A percentile compares a stretch with the other conserved stretches of the same genome.
Conservation (phyloP, 2,888 invertebrate genomes). For the Parnassius smintheus region DNA sequence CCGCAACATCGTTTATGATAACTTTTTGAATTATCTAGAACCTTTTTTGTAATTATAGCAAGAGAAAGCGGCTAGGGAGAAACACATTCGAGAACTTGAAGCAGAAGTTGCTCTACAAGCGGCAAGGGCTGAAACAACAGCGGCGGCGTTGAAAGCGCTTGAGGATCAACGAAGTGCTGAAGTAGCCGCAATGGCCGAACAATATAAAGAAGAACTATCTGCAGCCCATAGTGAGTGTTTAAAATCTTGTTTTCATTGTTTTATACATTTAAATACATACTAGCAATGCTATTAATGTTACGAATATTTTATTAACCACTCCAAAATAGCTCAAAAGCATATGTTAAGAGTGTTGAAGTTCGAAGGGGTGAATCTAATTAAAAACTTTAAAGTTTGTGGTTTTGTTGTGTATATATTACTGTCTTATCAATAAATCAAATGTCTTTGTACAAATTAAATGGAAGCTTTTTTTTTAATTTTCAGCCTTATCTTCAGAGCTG, state of each 20-base stretch:
- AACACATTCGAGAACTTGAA: conserved; percentile 74
- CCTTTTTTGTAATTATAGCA: conserved; percentile 39
- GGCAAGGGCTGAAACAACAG: conserved; percentile 64
- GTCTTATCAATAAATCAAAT: neutral
- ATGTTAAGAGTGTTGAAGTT: too few species aligned
- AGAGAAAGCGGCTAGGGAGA: conserved; percentile 69
- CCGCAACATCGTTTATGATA: too few species aligned
- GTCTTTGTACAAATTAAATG: neutral
- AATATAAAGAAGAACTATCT: conserved; percentile 68
- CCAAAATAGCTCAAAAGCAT: too few species aligned
- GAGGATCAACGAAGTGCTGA: conserved; percentile 65
- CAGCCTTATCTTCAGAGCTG: conserved; percentile 74
- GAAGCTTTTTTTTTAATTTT: conserved; percentile 34
- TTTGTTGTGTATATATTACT: too few species aligned
- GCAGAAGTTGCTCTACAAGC: conserved; percentile 60
- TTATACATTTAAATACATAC: neutral
- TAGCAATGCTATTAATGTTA: neutral
- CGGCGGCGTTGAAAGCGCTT: conserved; percentile 52
- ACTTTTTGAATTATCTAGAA: too few species aligned
- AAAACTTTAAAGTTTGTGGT: too few species aligned
- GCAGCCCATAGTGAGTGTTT: conserved; percentile 66
- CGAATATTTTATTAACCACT: neutral
- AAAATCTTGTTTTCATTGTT: too few species aligned
- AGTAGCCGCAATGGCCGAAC: conserved; percentile 51
- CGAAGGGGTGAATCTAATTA: too few species aligned